Conservation (phyloP, 2,797 vertebrate species). For the Coranthus polyacanthus region DNA sequence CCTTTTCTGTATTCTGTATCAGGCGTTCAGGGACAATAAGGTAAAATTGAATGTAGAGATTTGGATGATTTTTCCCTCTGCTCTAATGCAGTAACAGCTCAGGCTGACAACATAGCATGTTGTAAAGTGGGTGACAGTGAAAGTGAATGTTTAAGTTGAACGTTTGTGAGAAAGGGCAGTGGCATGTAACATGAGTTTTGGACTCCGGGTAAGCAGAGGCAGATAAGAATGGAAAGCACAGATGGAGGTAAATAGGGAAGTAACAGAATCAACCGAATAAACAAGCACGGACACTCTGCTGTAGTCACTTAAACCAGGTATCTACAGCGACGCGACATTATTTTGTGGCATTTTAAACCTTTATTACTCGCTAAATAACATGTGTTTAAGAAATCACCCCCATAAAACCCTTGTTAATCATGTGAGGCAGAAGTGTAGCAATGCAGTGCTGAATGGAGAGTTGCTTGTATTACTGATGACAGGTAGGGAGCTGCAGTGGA, state of each 20-base stretch:
- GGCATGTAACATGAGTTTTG: constrained; percentile 23
- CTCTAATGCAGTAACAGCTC: constrained; percentile 10
- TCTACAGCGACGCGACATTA: neutral
- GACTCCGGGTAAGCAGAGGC: constrained; percentile 3
- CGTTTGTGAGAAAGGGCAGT: constrained; percentile 15
- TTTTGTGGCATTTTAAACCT: constrained; percentile 12
- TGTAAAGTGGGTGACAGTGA: neutral
- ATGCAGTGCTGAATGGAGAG: constrained; percentile 62
- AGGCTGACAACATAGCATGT: constrained; percentile 10
- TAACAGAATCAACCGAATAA: neutral
- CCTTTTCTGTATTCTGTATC: neutral
- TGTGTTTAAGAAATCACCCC: constrained; percentile 7
- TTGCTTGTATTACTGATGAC: constrained; percentile 64
- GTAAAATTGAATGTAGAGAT: neutral
- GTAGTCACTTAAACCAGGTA: constrained; percentile 8
- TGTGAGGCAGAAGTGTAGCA: constrained; percentile 53
- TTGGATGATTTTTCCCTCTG: neutral
- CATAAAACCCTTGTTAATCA: constrained; percentile 1
- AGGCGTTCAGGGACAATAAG: neutral
- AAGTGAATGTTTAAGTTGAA: constrained; percentile 17
- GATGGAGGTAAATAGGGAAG: constrained; percentile 15
- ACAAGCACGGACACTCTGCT: neutral
- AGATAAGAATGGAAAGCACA: constrained; percentile 4
- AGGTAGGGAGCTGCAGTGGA: constrained; percentile 71
- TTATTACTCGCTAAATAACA: neutral